These are phyloP conservation scores for Drosophila repletoides DNA, from an alignment of 1,140 invertebrate genomes.

Conservation along the genomic window DNA sequence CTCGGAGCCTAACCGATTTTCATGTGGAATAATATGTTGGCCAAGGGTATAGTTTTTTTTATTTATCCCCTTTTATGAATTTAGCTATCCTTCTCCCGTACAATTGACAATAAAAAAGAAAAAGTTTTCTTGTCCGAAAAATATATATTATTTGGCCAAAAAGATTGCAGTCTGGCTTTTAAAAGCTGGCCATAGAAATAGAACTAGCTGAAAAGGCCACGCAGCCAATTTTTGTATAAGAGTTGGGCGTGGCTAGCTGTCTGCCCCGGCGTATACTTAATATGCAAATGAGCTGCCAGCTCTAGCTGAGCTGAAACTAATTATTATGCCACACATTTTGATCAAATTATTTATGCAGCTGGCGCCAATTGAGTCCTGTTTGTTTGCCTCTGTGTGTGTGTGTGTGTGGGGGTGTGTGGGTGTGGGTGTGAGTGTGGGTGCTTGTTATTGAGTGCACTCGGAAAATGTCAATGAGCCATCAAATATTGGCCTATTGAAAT, in stretches of 20 bases:
- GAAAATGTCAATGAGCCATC: constrained; percentile 68
- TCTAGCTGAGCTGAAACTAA: constrained; percentile 64
- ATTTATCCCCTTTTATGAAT: no score
- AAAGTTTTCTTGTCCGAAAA: no score
- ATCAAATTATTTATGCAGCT: constrained; percentile 76
- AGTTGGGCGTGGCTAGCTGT: constrained; percentile 4
- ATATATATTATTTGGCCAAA: no score
- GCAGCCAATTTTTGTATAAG: not conserved
- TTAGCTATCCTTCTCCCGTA: no score
- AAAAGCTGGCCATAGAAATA: no score
- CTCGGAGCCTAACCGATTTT: no score
- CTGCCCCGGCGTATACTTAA: constrained; percentile 57
- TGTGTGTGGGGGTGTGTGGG: constrained; percentile 3
- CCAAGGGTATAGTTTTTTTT: no score
- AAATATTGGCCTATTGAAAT: constrained; percentile 67
- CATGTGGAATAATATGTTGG: no score
- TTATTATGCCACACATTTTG: constrained; percentile 69
- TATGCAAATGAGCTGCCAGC: constrained; percentile 60
- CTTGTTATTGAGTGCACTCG: constrained; percentile 67
- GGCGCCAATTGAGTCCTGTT: not conserved
- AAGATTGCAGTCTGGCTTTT: no score
- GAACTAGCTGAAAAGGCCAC: no score
- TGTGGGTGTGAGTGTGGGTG: constrained; percentile 38
- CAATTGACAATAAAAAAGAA: no score
- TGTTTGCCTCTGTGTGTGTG: constrained; percentile 4